phyloP scores from a whole-genome alignment of 2,113 vertebrate genomes.

The Pygathrix nemaeus region DNA sequence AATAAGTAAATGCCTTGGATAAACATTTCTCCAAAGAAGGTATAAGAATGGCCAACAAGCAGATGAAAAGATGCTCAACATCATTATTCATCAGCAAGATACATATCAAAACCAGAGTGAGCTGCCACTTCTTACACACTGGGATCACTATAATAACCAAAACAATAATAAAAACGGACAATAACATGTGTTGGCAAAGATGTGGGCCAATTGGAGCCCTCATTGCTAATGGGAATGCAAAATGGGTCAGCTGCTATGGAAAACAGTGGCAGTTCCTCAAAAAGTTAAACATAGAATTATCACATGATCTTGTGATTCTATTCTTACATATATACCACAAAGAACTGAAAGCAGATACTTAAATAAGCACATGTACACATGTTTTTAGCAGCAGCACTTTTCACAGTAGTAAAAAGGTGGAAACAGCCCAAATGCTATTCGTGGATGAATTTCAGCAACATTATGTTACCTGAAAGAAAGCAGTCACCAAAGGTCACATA shows the following conservation, averaged over 20 bases:
- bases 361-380: not conserved
- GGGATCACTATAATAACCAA: not conserved
- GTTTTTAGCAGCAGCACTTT: not conserved
- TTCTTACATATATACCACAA: too few relatives aligned
- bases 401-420: not conserved
- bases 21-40: not conserved
- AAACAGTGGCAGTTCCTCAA: not conserved
- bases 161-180: not conserved
- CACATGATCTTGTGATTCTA: not conserved
- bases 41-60: not conserved
- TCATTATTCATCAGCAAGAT: not conserved
- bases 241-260: not conserved
- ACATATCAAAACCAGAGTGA: not conserved
- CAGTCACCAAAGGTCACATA: not conserved
- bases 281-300: not conserved
- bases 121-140: not conserved
- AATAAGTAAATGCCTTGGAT: not conserved
- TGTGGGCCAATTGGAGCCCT: not conserved
- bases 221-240: not conserved
- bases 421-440: not conserved
- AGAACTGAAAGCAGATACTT: not conserved
- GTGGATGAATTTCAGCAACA: not conserved
- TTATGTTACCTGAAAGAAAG: not conserved
- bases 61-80: not conserved
- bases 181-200: not conserved